Conservation (phyloP, 2,797 vertebrate species). For the Enteromius fasciolatus region DNA sequence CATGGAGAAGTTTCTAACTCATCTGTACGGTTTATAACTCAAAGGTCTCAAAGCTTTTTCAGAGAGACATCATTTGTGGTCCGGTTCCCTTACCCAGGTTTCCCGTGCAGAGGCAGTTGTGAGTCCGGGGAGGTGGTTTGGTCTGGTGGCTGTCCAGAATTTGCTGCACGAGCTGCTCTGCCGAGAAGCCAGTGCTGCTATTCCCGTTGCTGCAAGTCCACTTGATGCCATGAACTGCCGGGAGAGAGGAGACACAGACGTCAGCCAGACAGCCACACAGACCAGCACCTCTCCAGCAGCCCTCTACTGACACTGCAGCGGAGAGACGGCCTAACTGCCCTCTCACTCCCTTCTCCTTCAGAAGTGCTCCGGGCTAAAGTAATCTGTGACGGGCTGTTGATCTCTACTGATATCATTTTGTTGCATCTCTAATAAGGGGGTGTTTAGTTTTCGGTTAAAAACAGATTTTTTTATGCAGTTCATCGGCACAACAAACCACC, state of each 20-base stretch:
- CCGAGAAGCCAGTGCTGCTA: slow-evolving; percentile 99
- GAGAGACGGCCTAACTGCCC: slow-evolving; percentile 54
- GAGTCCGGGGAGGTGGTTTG: slow-evolving; percentile 98
- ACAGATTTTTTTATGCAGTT: neutral
- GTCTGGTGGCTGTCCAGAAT: slow-evolving; percentile 99
- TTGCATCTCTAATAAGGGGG: neutral
- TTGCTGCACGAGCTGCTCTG: slow-evolving; percentile 99
- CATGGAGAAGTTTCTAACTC: neutral
- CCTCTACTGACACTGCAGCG: slow-evolving; percentile 62
- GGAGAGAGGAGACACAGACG: slow-evolving; percentile 82
- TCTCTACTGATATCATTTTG: neutral
- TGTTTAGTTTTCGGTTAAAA: neutral
- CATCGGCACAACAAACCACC: neutral
- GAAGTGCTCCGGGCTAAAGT: neutral
- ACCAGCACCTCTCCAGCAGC: slow-evolving; percentile 71
- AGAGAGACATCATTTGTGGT: slow-evolving; percentile 53
- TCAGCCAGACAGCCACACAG: slow-evolving; percentile 75
- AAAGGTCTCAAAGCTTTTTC: neutral
- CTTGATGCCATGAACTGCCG: slow-evolving; percentile 99
- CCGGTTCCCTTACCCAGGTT: slow-evolving; percentile 91
- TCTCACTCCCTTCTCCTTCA: neutral
- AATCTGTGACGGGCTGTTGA: neutral
- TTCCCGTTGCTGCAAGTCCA: slow-evolving; percentile 99
- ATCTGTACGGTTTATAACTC: neutral
- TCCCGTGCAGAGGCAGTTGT: slow-evolving; percentile 99